A percentile compares a stretch with the other conserved stretches of the same genome.
These are phyloP conservation scores for Conomelus anceps DNA, from an alignment of 2,888 invertebrate genomes.

Conservation along the genomic window DNA sequence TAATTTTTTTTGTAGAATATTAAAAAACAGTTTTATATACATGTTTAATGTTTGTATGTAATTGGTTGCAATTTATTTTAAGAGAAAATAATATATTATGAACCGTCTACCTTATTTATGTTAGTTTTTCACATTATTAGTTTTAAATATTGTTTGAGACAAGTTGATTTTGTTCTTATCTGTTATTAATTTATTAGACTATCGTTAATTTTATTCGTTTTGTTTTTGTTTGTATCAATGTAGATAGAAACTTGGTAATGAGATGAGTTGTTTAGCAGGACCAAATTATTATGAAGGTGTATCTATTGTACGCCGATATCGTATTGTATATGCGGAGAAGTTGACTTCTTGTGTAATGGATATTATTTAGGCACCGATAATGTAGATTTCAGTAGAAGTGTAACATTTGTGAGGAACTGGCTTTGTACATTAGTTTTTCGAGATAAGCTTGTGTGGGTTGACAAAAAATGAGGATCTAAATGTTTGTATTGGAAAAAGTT, in stretches of 20 bases:
- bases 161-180: background rate
- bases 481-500: background rate
- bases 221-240: background rate
- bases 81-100: background rate
- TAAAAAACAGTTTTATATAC: background rate
- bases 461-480: background rate
- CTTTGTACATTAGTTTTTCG: background rate
- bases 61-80: background rate
- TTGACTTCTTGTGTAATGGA: background rate
- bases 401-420: too few relatives aligned
- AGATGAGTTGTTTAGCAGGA: background rate
- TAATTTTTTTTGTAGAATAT: background rate
- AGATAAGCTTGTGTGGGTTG: background rate
- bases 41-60: background rate
- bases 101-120: background rate
- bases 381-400: background rate
- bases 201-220: background rate
- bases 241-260: background rate
- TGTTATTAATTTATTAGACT: background rate
- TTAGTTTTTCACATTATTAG: background rate
- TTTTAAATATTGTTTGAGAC: background rate
- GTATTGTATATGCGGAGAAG: background rate
- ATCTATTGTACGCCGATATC: background rate
- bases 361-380: background rate
- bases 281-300: background rate